These are phyloP conservation scores for Nemotelus pantherinus DNA, from an alignment of 2,888 invertebrate genomes.

Conservation along the genomic window DNA sequence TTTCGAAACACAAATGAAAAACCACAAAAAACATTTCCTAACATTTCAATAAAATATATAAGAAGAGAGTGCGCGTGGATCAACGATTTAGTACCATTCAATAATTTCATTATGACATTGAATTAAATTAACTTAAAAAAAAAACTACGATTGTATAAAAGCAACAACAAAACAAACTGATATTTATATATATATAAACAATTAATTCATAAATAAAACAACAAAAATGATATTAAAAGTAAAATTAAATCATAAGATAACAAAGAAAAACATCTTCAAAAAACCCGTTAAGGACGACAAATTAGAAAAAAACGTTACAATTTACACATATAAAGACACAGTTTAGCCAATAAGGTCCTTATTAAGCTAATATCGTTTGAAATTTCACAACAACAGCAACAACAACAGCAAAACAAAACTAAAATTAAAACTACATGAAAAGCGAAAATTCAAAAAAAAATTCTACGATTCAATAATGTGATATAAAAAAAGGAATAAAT, in stretches of 20 bases:
- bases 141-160: slow-evolving; percentile 36
- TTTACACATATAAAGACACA: slow-evolving; percentile 37
- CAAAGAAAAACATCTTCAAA: slow-evolving; percentile 25
- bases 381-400: too few relatives aligned
- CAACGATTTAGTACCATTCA: slow-evolving; percentile 48
- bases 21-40: slow-evolving; percentile 33
- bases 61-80: slow-evolving; percentile 49
- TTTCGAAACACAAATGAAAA: slow-evolving; percentile 48
- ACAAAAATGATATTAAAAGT: slow-evolving; percentile 22
- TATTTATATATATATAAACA: slow-evolving; percentile 21
- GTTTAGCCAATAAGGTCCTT: slow-evolving; percentile 24
- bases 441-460: slow-evolving; percentile 15
- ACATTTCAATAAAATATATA: slow-evolving; percentile 38
- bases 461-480: slow-evolving; percentile 39
- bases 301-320: slow-evolving; percentile 39
- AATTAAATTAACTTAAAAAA: background rate
- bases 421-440: slow-evolving; percentile 7
- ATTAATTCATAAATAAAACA: slow-evolving; percentile 30
- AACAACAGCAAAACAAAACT: slow-evolving; percentile 10
- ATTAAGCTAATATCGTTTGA: background rate
- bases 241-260: slow-evolving; percentile 22
- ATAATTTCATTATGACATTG: slow-evolving; percentile 26
- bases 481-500: slow-evolving; percentile 22
- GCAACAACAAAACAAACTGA: slow-evolving; percentile 25
- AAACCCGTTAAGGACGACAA: slow-evolving; percentile 35